A percentile compares a stretch with the other conserved stretches of the same genome.
phyloP scores from a whole-genome alignment of 1,140 invertebrate genomes.

The Charaxes varanes region DNA sequence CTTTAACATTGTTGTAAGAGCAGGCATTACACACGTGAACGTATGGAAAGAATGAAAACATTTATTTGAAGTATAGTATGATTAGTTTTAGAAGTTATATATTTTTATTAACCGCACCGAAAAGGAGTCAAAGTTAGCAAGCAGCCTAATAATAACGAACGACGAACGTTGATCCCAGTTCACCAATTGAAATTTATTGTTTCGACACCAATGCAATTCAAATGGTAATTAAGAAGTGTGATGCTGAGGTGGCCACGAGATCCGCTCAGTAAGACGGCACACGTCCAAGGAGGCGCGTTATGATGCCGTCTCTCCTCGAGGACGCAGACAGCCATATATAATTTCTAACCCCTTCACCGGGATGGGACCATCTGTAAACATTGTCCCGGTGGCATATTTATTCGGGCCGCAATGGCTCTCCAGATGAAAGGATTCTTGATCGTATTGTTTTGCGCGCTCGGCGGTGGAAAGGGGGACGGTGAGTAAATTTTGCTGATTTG shows the following conservation, averaged over 20 bases:
- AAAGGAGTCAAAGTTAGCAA: too few relatives aligned
- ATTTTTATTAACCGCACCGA: too few relatives aligned
- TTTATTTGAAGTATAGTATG: too few relatives aligned
- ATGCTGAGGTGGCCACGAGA: slow-evolving; percentile 19
- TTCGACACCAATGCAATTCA: slow-evolving; percentile 60
- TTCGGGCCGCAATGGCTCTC: slow-evolving; percentile 58
- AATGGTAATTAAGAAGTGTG: slow-evolving; percentile 38
- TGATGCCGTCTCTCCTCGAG: slow-evolving; percentile 32
- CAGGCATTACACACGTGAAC: too few relatives aligned
- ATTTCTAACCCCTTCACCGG: slow-evolving; percentile 32
- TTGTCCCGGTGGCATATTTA: slow-evolving; percentile 46
- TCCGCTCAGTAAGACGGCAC: slow-evolving; percentile 32
- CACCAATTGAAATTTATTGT: slow-evolving; percentile 59
- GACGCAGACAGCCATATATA: slow-evolving; percentile 18
- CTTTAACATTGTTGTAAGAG: too few relatives aligned
- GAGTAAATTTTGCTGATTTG: slow-evolving; percentile 41
- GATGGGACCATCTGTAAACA: slow-evolving; percentile 62
- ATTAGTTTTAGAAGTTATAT: too few relatives aligned
- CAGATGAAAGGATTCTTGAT: slow-evolving; percentile 46
- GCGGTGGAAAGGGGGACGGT: slow-evolving; percentile 43
- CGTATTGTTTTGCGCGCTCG: slow-evolving; percentile 54
- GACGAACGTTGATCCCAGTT: slow-evolving; percentile 27
- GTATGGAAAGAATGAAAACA: too few relatives aligned
- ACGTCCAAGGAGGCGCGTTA: slow-evolving; percentile 22
- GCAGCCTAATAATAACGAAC: too few relatives aligned